Evolutionary conservation across 1,140 invertebrate genomes (phyloP).

Genomic region (Formica selysi): DNA sequence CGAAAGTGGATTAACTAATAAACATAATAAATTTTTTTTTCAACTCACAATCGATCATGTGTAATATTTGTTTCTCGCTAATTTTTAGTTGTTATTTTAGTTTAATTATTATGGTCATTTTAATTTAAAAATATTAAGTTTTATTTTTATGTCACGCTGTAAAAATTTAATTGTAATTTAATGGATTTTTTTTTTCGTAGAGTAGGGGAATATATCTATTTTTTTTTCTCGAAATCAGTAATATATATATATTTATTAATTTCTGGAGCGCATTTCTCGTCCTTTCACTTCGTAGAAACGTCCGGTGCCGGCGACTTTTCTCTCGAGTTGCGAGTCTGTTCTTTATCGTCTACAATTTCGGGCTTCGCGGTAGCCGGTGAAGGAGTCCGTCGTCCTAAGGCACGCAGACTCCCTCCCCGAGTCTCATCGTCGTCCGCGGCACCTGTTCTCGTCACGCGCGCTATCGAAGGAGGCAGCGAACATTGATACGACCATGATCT

Average conservation of each 20-base stretch:
- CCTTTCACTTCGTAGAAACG: constrained; percentile 11
- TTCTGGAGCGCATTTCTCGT: too few species aligned
- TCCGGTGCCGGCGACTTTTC: background rate
- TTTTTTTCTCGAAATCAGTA: background rate
- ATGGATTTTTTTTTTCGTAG: background rate
- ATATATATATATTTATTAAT: constrained; percentile 12
- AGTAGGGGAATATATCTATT: background rate
- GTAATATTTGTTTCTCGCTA: background rate
- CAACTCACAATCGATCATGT: constrained; percentile 24
- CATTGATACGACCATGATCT: constrained; percentile 81
- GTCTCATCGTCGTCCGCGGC: background rate
- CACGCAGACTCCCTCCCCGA: background rate
- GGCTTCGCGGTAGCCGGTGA: background rate
- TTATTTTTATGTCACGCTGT: background rate
- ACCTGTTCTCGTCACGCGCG: constrained; percentile 56
- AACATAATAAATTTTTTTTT: constrained; percentile 52
- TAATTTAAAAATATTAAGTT: background rate
- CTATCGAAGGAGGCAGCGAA: constrained; percentile 63
- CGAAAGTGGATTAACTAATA: constrained; percentile 51
- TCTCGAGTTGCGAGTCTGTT: background rate
- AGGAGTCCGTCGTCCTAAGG: background rate
- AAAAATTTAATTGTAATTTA: background rate
- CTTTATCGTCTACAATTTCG: constrained; percentile 51
- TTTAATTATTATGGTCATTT: background rate
- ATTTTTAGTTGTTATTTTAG: background rate